Base-by-base conservation (phyloP, 2,888 invertebrate genomes). In the Nezara viridula region DNA sequence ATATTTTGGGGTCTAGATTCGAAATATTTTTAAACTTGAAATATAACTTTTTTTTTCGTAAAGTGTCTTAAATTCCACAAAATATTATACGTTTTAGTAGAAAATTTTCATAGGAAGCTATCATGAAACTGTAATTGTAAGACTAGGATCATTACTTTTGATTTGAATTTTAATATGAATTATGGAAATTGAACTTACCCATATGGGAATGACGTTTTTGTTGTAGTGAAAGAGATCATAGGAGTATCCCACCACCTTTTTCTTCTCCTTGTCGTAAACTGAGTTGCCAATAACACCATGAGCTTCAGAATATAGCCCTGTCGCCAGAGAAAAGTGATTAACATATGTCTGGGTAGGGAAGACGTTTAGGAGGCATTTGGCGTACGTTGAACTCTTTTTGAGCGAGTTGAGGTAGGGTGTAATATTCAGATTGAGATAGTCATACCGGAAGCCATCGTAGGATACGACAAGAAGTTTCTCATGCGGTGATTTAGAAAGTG, bases 261-360 rank as follows among this genome's bases (percentile, higher is more conserved):
- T 92, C 91, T 77, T 91, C 50, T 92, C 91, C 0, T 93, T 93
- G 92, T 96, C 95, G 91, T 94, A 95, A 91, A 95, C 94, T 49
- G 92, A 92, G 92, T 95, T 96, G 19, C 94, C 95, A 4, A 96
- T 92, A 47, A 96, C 95, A 0, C 96, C 96, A 92, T 96, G 96
- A 32, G 93, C 93, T 92, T 96, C 96, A 0, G 95, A 94, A 92
- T 95, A 95, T 88, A 95, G 92, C 21, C 96, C 96, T 47, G 95
- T 96, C 0, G 95, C 95, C 89, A 96, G 95, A 0, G 95, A 94
- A 91, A 95, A 95, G 92, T 96, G 96, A 93, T 96, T 96, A 0
- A 96, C 95, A 92, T 95, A 95, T 1, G 96, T 96, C 93, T 95
- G 95, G 0, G 96, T 96, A 0, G 95, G 94, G 92, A 95, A 96